Base-by-base conservation (phyloP, 2,113 vertebrate species). In the Empidonax traillii region DNA sequence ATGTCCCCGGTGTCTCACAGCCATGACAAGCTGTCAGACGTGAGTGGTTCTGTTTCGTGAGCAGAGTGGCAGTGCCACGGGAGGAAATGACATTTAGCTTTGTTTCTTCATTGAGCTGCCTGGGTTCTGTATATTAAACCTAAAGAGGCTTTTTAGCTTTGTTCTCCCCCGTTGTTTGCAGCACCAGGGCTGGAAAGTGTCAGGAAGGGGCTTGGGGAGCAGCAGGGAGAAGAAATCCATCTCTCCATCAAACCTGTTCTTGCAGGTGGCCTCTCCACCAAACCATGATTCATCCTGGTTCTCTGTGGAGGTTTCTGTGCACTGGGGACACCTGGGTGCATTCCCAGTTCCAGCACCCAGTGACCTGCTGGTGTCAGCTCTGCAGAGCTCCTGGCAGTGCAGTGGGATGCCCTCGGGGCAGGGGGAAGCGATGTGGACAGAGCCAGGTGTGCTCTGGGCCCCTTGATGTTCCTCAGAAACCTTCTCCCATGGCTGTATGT, bases 61-160 rank as follows among this genome's bases (percentile, higher is more conserved):
- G 71, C 77, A 71, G 89, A 87, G 85, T 77, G 82, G 83, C 27
- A 19, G 65, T 95, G 81, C 87, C 81, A 89, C 2, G 3, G 72
- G 93, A 91, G 41, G 90, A 92, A 90, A 73, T 76, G 79, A 92
- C 85, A 88, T 92, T 89, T 90, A 59, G 72, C 91, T 94, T 87
- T 90, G 90, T 80, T 92, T 82, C 76, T 80, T 93, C 84, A 79
- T 67, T 84, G 87, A 96, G 79, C 84, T 92, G 80, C 59, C 87
- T 81, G 73, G 35, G 77, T 77, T 95, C 86, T 94, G 90, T 81
- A 43, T 90, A 39, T 71, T 68, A 87, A 90, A 79, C 71, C 74
- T 39, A 27, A 76, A 80, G 77, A 80, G 73, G 35, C 35, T 86
- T 86, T 89, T 65, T 52, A 79, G 61, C 75, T 93, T 72, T 47